Base-by-base conservation (phyloP, 2,888 invertebrate species). In the Odontothrips loti region DNA sequence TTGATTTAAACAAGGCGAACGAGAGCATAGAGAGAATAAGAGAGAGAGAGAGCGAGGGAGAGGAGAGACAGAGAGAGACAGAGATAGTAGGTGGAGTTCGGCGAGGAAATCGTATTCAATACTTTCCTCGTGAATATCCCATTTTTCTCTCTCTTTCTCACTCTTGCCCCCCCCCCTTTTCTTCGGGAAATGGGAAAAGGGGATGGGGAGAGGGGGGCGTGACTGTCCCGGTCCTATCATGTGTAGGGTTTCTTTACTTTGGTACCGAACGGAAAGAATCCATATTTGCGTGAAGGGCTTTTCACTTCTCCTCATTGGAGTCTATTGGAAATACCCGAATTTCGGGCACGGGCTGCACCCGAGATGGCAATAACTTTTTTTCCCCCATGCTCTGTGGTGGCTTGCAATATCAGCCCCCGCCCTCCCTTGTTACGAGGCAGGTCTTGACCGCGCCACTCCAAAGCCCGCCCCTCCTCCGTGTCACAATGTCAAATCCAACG, bases 401-500 rank as follows among this genome's bases (percentile, higher is more conserved):
- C n/a, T n/a, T n/a, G n/a, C n/a, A n/a, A n/a, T n/a, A n/a, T n/a
- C n/a, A n/a, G n/a, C n/a, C n/a, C n/a, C n/a, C n/a, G n/a, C n/a
- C n/a, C n/a, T n/a, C n/a, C n/a, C n/a, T n/a, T n/a, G n/a, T n/a
- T n/a, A n/a, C n/a, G n/a, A n/a, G n/a, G n/a, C n/a, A n/a, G n/a
- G n/a, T 43, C 34, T 6, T 43, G 34, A 6, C 20, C 58, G 58
- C 20, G 58, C 15, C 20, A 20, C 4, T 58, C 15, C 58, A n/a
- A n/a, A n/a, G n/a, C n/a, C n/a, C n/a, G n/a, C 17, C 20, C 20
- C 58, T 58, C 58, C 58, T 27, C 68, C 10, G 20, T 68, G 68
- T 68, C 20, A 68, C 68, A 68, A 68, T 68, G 68, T 68, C 68
- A 68, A 68, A 68, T 68, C 68, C 68, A 23, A 68, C 23, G 23